Base-by-base conservation (phyloP, 2,113 vertebrate genomes). In the Carassius carassius region DNA sequence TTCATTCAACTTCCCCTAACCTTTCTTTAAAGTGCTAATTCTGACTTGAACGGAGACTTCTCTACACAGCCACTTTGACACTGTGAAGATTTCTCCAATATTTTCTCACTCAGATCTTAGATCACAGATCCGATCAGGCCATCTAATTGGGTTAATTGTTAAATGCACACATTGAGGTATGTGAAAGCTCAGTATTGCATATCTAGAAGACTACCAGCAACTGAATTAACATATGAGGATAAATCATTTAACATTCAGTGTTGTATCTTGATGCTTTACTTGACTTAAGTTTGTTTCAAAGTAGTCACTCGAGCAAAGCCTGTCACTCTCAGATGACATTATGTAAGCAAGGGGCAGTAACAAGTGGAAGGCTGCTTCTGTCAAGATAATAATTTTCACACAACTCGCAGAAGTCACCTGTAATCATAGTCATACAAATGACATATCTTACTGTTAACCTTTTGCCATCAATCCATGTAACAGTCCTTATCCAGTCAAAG, bases 1-100 rank as follows among this genome's bases (percentile, higher is more conserved):
- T 78, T 80, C 79, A 83, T 49, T 25, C 32, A 25, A 49, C 81
- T 70, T 72, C 16, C 83, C 54, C 78, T 49, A 83, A 69, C 51
- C 85, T 84, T 85, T 85, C 62, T 62, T 77, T 88, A 89, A 86
- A 91, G 88, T 91, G 90, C 89, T 87, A 85, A 86, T 79, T 88
- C 83, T 82, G 69, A 81, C 81, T 77, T 84, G 83, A 69, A 37
- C 37, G 47, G 75, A 76, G 21, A 82, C 74, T 60, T 62, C 87
- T 83, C 72, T 69, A 81, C 82, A 56, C 82, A 49, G 83, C 56
- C 77, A 41, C 19, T 69, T 78, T 88, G 60, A 87, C 86, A 2
- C 65, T 62, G 84, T 81, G 88, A 72, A 56, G 60, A 76, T 70
- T 83, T 80, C 65, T 72, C 51, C n/a, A 49, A 12, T 7, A 44